Evolutionary conservation across 2,113 vertebrate genomes (phyloP), one percentile per base, ranked within the genome.

Genomic region (Oostethus manadensis): DNA sequence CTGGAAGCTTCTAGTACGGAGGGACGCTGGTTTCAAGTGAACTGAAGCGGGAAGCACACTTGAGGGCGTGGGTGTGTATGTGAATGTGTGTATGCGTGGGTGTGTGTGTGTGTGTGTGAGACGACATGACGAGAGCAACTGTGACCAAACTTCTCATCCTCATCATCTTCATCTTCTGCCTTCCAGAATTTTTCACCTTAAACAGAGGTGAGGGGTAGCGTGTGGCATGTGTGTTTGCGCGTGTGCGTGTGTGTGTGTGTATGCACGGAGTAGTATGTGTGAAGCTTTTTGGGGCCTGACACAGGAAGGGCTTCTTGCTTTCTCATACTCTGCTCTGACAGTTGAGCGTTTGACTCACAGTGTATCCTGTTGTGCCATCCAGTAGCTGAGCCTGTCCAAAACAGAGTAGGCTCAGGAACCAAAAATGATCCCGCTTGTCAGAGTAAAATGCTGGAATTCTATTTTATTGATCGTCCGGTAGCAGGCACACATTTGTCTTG

Each of bases 171-270:
- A 90, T 94, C 85, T 72, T 97, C 65, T 92, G 91, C 74, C 91
- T 98, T 59, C 93, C 93, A 45, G 94, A 97, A 45, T 90, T 93
- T 86, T 95, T 96, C 86, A 87, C 86, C 60, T 73, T 87, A 64
- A 40, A 86, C 29, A 81, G 84, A 92, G 91, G 93, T 96, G 57
- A 66, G 82, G 45, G 35, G 20, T 22, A 26, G 9, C 14, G 2
- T 56, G 15, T 40, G n/a, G 1, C 7, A 6, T 47, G n/a, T 40
- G 23, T 3, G 23, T 33, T 7, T 33, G 5, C 8, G 5, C 8
- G 29, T 33, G 29, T 33, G 29, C 8, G 5, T 33, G 29, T 38
- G 15, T 20, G 54, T 56, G 55, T 44, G 40, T 45, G 21, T 26
- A 9, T 54, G 16, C n/a, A n/a, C n/a, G n/a, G n/a, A n/a, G n/a